These are phyloP conservation scores for Sarcophaga subvicina DNA, from an alignment of 2,888 invertebrate genomes.

Conservation along the genomic window DNA sequence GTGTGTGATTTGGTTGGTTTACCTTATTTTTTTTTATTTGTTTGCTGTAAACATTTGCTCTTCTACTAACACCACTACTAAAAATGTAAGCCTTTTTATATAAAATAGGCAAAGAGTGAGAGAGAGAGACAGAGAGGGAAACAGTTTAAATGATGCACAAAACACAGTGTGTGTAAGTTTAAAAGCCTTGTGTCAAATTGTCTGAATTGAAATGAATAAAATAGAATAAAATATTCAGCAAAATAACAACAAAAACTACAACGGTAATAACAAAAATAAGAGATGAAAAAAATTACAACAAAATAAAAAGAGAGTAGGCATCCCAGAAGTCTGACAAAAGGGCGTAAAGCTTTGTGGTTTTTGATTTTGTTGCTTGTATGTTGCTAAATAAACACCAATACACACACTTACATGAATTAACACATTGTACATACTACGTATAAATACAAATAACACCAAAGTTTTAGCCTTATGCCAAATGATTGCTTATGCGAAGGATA, in stretches of 20 bases:
- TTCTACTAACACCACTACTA: conserved; percentile 31
- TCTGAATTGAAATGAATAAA: conserved; percentile 68
- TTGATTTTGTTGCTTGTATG: conserved; percentile 48
- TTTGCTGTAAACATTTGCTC: conserved; percentile 49
- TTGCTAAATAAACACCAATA: conserved; percentile 61
- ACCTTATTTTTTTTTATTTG: conserved; percentile 30
- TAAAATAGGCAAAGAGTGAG: neutral
- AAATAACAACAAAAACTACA: conserved; percentile 38
- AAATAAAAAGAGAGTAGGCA: conserved; percentile 29
- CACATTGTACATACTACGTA: neutral
- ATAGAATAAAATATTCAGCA: conserved; percentile 65
- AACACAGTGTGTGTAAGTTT: conserved; percentile 63
- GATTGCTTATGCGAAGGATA: conserved; percentile 45
- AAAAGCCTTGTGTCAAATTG: conserved; percentile 67
- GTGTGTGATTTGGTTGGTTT: conserved; percentile 18
- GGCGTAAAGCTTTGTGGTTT: conserved; percentile 66
- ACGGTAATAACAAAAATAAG: conserved; percentile 25
- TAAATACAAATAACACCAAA: conserved; percentile 22
- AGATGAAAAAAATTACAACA: conserved; percentile 18
- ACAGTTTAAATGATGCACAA: conserved; percentile 57
- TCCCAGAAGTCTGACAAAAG: conserved; percentile 63
- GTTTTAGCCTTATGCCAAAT: conserved; percentile 30
- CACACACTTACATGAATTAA: neutral
- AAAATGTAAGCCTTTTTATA: neutral
- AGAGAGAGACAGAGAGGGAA: neutral